phyloP scores from a whole-genome alignment of 2,113 vertebrate species.

The Actenoides hombroni region DNA sequence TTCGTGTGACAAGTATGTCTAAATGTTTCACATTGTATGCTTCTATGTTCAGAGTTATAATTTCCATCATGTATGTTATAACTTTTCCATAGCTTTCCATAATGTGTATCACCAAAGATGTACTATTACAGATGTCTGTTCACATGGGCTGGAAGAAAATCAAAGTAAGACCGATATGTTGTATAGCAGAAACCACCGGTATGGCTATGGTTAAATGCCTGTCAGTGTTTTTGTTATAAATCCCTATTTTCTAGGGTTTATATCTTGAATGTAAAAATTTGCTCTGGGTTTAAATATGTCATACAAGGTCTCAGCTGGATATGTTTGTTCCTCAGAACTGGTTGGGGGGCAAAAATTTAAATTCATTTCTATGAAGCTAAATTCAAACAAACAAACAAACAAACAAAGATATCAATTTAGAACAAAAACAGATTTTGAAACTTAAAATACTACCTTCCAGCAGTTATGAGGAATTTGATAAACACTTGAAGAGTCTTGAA shows the following conservation, averaged over 20 bases:
- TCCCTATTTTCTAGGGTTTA: slow-evolving; percentile 30
- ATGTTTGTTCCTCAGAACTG: background rate
- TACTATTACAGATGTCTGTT: slow-evolving; percentile 8
- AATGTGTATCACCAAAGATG: background rate
- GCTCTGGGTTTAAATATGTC: background rate
- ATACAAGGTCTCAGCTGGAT: background rate
- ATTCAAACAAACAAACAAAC: background rate
- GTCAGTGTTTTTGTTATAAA: slow-evolving; percentile 20
- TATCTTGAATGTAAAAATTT: background rate
- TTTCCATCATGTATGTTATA: background rate
- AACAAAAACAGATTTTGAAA: background rate
- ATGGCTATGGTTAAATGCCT: background rate
- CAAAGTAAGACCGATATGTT: background rate
- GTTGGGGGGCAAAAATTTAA: background rate
- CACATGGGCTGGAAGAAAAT: background rate
- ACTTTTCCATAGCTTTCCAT: background rate
- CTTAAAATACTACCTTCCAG: background rate
- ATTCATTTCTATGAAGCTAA: background rate
- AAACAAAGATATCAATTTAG: background rate
- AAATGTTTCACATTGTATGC: background rate
- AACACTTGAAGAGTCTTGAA: background rate
- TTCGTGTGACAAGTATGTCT: background rate
- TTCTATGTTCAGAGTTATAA: background rate
- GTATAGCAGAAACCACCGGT: background rate
- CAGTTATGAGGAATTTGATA: background rate